Base-by-base conservation (phyloP, 2,797 vertebrate species). In the Acanthurus tractus region DNA sequence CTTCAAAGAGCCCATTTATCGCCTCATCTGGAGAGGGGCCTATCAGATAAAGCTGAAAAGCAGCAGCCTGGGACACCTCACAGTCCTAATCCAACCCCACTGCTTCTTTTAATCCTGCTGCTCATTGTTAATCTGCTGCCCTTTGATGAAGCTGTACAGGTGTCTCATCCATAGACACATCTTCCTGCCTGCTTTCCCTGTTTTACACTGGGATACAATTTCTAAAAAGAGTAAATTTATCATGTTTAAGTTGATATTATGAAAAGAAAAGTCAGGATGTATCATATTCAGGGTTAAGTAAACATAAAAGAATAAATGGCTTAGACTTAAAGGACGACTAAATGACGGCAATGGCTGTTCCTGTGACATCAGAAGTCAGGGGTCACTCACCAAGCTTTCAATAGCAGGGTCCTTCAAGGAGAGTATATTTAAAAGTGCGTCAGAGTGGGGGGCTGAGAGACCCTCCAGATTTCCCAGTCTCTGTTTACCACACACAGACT, bases 1-100 rank as follows among this genome's bases (percentile, higher is more conserved):
- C 93, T 95, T 96, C 95, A 96, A 96, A 97, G 94, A 88, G 42
- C 67, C 76, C 75, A 71, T 89, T 89, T 94, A 95, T 94, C 90
- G 38, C 85, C 76, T 81, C 89, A 95, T 94, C 92, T 90, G 84
- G 65, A 93, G 89, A 88, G 84, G 86, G 74, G 90, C 78, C 85
- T 90, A 95, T 95, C 91, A 94, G 90, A 94, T 93, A 87, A 87
- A 71, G 75, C 83, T 67, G 80, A 76, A 69, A 85, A 93, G 81
- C 81, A 52, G 53, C 74, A 84, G 73, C 81, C 77, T 63, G 55
- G 76, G 89, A 94, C 92, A 95, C 92, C 92, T 94, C 91, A 67
- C 61, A 81, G 87, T 86, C 74, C 82, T 61, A 80, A 76, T 57
- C 71, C 70, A 83, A 86, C 68, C 83, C 86, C 81, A 82, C 70